Conservation (phyloP, 2,888 invertebrate genomes). For the Acrobasis repandana region DNA sequence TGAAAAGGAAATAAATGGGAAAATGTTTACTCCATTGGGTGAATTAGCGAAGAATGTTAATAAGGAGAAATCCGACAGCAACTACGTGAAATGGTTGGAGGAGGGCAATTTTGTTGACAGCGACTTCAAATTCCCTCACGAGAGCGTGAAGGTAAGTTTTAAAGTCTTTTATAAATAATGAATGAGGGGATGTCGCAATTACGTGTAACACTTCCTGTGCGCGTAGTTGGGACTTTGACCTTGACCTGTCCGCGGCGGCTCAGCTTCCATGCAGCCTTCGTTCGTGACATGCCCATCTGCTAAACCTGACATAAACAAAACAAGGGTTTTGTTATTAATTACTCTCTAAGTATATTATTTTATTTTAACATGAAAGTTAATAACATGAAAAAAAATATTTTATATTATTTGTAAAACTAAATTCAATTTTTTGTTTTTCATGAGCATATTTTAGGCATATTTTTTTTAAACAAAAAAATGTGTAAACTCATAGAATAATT, state of each 20-base stretch:
- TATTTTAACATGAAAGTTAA: no score
- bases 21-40: conserved; percentile 76
- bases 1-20: conserved; percentile 72
- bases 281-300: background rate
- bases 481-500: no score
- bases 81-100: conserved; percentile 68
- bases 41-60: conserved; percentile 69
- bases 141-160: conserved; percentile 67
- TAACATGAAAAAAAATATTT: no score
- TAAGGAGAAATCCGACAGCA: conserved; percentile 63
- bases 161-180: conserved; percentile 11
- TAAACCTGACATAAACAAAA: background rate
- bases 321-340: no score
- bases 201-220: background rate
- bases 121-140: conserved; percentile 76
- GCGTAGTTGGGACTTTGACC: conserved; percentile 36
- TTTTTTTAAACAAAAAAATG: no score
- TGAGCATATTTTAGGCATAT: no score
- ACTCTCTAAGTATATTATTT: no score
- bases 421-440: no score
- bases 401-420: no score
- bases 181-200: background rate
- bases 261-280: conserved; percentile 17
- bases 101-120: conserved; percentile 61
- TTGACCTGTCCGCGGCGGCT: conserved; percentile 41